phyloP scores from a whole-genome alignment of 2,888 invertebrate genomes.

The Malthinus flaveolus region DNA sequence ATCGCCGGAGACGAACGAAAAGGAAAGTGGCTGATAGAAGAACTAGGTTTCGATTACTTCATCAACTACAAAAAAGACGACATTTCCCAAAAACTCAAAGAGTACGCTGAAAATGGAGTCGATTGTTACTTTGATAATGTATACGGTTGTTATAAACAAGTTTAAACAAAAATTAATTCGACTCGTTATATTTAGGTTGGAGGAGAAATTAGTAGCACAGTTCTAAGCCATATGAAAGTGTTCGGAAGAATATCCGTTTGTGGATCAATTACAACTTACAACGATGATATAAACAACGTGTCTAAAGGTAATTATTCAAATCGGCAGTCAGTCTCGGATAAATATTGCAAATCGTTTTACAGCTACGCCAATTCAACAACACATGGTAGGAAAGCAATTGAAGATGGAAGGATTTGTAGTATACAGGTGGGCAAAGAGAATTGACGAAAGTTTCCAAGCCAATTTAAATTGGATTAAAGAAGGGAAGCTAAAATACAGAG shows the following conservation, averaged over 20 bases:
- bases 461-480: slow-evolving; percentile 65
- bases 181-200: slow-evolving; percentile 61
- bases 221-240: slow-evolving; percentile 66
- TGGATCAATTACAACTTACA: slow-evolving; percentile 69
- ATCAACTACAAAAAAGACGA: slow-evolving; percentile 73
- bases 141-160: slow-evolving; percentile 23
- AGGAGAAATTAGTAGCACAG: slow-evolving; percentile 64
- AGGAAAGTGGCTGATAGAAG: slow-evolving; percentile 67
- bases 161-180: too few relatives aligned
- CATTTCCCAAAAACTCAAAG: slow-evolving; percentile 58
- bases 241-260: slow-evolving; percentile 67
- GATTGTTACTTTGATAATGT: slow-evolving; percentile 82
- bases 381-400: slow-evolving; percentile 61
- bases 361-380: slow-evolving; percentile 59
- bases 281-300: slow-evolving; percentile 49
- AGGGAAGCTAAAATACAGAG: slow-evolving; percentile 70
- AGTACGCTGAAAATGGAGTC: slow-evolving; percentile 68
- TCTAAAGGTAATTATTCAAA: slow-evolving; percentile 30
- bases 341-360: slow-evolving; percentile 20
- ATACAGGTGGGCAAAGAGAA: slow-evolving; percentile 60
- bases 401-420: slow-evolving; percentile 66
- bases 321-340: neutral
- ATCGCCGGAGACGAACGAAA: slow-evolving; percentile 74
- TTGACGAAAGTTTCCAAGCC: slow-evolving; percentile 63
- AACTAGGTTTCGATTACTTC: slow-evolving; percentile 69